Base-by-base conservation (phyloP, 2,113 vertebrate species). In the Oreotrochilus melanogaster region DNA sequence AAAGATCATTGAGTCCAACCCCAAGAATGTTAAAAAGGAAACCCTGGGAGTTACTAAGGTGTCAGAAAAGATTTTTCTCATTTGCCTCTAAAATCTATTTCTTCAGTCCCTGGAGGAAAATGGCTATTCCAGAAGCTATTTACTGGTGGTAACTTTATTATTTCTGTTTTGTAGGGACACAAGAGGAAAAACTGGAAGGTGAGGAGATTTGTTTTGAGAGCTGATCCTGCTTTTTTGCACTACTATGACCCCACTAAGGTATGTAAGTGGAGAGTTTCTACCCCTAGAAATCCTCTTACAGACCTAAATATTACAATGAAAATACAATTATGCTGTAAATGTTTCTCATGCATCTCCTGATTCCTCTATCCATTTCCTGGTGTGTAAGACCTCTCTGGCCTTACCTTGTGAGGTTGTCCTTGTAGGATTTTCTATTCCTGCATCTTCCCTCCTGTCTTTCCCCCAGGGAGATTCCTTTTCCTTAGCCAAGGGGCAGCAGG, bases 131-230 rank as follows among this genome's bases (percentile, higher is more conserved):
- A 87, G 35, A n/a, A 73, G 18, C n/a, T 57, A 39, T 74, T 78
- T 74, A 28, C 33, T 70, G 39, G 22, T 21, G 37, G 28, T 61
- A 74, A 86, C 27, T 23, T 73, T 76, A 70, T 53, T 73, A 80
- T 4, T 86, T 65, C 69, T 50, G 62, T 39, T 92, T 88, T 54
- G 18, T 95, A 99, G 99, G 99, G 99, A 16, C 99, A 99, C 97
- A 98, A 99, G 57, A 98, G 99, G 74, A 99, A 99, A 95, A 99
- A 99, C 98, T 99, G 99, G 99, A 99, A 99, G 93, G 99, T 99
- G 70, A 98, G 99, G 60, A 98, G 98, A 76, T 99, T 99, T 91
- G 98, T 99, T 83, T 95, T 99, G 97, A 99, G 99, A 88, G 98
- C 98, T 73, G 98, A 99, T 19, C 99, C 99, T 5, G 98, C 98